Conservation (phyloP, 2,113 vertebrate genomes). For the Propithecus coquereli region DNA sequence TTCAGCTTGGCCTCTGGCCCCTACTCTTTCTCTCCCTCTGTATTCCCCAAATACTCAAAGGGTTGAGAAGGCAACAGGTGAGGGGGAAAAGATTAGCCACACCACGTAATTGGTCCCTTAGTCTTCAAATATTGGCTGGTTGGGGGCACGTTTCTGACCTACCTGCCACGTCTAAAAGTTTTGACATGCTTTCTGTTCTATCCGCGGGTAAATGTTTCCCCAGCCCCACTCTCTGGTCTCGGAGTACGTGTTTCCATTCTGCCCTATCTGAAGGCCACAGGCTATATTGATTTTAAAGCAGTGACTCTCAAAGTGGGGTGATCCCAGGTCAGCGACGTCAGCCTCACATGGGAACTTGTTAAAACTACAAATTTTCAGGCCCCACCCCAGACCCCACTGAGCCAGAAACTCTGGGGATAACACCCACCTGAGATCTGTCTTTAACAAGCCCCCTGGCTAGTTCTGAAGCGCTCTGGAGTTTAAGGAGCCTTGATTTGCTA, state of each 20-base stretch:
- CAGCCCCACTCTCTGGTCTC: slow-evolving; percentile 73
- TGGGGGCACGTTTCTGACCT: neutral
- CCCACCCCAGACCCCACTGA: neutral
- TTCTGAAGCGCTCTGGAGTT: neutral
- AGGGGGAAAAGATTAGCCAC: neutral
- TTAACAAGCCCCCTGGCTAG: neutral
- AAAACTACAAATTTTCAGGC: neutral
- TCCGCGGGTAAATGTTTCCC: slow-evolving; percentile 18
- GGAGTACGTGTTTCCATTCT: slow-evolving; percentile 71
- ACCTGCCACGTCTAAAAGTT: slow-evolving; percentile 30
- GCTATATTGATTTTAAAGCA: slow-evolving; percentile 69
- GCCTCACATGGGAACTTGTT: neutral
- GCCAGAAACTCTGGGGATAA: neutral
- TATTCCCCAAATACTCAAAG: neutral
- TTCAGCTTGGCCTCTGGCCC: neutral
- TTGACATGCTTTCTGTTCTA: slow-evolving; percentile 25
- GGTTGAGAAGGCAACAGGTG: neutral
- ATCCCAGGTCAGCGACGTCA: neutral
- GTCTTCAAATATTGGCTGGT: slow-evolving; percentile 32
- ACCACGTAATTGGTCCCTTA: neutral
- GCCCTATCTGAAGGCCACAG: slow-evolving; percentile 62
- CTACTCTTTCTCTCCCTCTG: neutral
- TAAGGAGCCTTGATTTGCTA: slow-evolving; percentile 50
- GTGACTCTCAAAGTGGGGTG: neutral
- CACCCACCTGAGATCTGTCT: neutral